Evolutionary conservation across 2,113 vertebrate species (phyloP).

Genomic region (Microcebus lehilahytsara): DNA sequence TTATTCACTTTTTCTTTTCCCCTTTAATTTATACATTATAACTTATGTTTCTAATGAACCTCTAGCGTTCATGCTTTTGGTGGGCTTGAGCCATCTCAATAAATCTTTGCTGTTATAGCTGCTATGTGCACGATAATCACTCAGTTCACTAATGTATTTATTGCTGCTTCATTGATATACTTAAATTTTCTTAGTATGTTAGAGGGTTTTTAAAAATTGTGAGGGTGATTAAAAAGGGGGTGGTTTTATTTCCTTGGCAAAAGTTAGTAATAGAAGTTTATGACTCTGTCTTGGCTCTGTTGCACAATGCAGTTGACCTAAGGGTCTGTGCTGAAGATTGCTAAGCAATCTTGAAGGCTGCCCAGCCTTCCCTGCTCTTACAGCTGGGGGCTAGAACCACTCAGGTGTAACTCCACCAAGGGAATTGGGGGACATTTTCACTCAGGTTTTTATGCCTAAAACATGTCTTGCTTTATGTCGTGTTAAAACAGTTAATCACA

Average conservation of each 20-base stretch:
- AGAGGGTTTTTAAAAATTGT: neutral
- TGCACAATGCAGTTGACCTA: rapidly evolving
- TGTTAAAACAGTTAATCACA: neutral
- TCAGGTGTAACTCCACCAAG: neutral
- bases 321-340: neutral
- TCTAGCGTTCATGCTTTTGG: neutral
- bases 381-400: neutral
- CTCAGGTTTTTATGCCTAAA: neutral
- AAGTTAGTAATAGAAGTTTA: neutral
- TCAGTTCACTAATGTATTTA: neutral
- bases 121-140: neutral
- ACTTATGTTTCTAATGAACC: neutral
- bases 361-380: neutral
- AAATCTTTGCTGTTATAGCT: neutral
- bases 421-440: neutral
- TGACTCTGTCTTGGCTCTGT: neutral
- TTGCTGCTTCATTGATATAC: neutral
- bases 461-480: neutral
- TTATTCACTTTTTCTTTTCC: neutral
- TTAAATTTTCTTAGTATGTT: neutral
- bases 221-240: neutral
- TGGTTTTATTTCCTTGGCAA: neutral
- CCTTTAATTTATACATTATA: neutral
- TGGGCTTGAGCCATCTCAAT: neutral
- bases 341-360: neutral